These are phyloP conservation scores for Fundulus diaphanus DNA, from an alignment of 2,797 vertebrate genomes.

Conservation along the genomic window DNA sequence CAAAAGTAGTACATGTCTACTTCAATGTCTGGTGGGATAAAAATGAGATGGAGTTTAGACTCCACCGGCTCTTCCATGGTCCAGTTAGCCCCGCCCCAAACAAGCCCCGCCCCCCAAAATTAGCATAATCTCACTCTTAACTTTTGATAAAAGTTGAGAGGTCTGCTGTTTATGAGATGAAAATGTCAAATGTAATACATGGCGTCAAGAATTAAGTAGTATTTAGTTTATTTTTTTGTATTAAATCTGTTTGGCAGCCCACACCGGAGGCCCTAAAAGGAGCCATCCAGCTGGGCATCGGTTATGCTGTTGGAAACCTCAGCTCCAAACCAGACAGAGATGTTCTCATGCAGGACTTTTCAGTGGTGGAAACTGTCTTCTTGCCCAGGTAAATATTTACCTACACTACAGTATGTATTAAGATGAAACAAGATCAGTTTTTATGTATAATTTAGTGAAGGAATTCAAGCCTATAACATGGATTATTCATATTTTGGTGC, in stretches of 20 bases:
- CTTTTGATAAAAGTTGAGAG: no score
- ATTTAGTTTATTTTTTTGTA: neutral
- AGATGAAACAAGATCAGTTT: neutral
- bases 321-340: slow-evolving; percentile 96
- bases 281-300: slow-evolving; percentile 95
- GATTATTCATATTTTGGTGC: no score
- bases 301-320: slow-evolving; percentile 94
- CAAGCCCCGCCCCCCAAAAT: no score
- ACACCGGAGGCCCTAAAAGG: slow-evolving; percentile 90
- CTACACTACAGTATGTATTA: neutral
- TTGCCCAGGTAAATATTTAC: slow-evolving; percentile 87
- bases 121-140: no score
- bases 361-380: slow-evolving; percentile 94
- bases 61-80: no score
- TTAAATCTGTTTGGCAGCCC: slow-evolving; percentile 77
- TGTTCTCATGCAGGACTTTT: slow-evolving; percentile 99
- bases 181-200: neutral
- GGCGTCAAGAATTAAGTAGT: neutral
- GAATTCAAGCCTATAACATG: no score
- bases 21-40: no score
- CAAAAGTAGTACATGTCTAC: no score
- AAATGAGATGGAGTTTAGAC: no score
- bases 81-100: no score
- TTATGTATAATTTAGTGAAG: no score
- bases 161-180: no score